A percentile compares a stretch with the other conserved stretches of the same genome.
Conservation (phyloP, 2,113 vertebrate species). For the Nannospalax galili region DNA sequence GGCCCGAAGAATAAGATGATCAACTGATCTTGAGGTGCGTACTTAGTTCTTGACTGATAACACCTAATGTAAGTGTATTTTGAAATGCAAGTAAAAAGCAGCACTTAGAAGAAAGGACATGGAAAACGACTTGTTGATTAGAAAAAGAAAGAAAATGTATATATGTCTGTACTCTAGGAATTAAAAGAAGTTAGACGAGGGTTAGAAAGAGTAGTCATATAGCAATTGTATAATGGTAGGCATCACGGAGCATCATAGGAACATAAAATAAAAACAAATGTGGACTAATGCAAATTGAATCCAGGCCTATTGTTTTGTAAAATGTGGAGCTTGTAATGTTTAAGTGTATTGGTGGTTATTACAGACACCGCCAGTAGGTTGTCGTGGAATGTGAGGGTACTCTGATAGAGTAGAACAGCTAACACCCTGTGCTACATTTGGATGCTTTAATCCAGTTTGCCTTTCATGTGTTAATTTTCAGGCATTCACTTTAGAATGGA, state of each 20-base stretch:
- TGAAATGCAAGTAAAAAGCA: background rate
- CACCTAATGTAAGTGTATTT: background rate
- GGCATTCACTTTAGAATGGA: background rate
- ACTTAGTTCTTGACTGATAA: background rate
- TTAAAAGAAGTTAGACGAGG: background rate
- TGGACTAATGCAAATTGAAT: background rate
- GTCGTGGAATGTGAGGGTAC: background rate
- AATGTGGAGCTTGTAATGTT: background rate
- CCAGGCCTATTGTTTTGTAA: slow-evolving; percentile 9
- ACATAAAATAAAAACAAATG: background rate
- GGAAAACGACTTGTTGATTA: background rate
- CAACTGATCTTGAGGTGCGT: background rate
- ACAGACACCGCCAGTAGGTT: background rate
- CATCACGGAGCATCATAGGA: background rate
- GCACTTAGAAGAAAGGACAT: background rate
- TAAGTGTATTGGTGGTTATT: background rate
- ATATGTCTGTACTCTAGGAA: background rate
- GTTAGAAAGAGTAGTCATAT: background rate
- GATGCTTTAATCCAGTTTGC: background rate
- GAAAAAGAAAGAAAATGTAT: background rate
- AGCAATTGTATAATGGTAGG: slow-evolving; percentile 4
- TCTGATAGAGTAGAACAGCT: background rate
- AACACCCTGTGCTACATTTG: background rate
- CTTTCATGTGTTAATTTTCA: background rate
- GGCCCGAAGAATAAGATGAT: background rate